These are phyloP conservation scores for Galago senegalensis DNA, from an alignment of 2,797 vertebrate species.

Conservation along the genomic window DNA sequence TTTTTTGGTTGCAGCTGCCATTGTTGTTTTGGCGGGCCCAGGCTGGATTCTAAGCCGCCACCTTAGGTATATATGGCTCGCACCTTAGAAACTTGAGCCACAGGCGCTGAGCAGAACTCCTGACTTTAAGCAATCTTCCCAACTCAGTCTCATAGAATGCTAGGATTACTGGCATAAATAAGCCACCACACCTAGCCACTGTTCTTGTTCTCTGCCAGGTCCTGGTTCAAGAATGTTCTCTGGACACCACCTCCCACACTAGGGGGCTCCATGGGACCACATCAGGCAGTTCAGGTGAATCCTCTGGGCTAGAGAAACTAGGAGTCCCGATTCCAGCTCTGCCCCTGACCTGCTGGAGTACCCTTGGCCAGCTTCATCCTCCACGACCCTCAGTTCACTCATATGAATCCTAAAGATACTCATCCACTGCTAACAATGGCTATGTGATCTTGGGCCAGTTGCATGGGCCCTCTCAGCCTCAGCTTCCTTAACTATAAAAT, in stretches of 20 bases:
- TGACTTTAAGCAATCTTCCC: too few relatives aligned
- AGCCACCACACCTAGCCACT: too few relatives aligned
- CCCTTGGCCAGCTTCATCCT: neutral
- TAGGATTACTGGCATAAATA: too few relatives aligned
- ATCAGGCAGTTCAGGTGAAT: neutral
- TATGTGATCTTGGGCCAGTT: neutral
- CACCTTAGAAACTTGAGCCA: too few relatives aligned
- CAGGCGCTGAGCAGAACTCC: too few relatives aligned
- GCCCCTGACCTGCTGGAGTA: neutral
- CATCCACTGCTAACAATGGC: neutral
- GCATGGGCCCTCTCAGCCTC: neutral
- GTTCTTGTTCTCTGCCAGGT: neutral
- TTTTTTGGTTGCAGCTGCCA: too few relatives aligned
- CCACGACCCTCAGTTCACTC: neutral
- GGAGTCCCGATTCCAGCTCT: neutral
- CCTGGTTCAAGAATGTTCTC: slow-evolving; percentile 42
- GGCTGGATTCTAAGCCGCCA: too few relatives aligned
- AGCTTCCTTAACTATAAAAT: slow-evolving; percentile 18
- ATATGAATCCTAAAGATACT: neutral
- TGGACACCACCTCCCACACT: neutral
- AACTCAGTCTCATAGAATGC: too few relatives aligned
- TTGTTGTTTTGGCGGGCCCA: too few relatives aligned
- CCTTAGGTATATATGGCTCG: too few relatives aligned
- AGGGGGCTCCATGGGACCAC: neutral
- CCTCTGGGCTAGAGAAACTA: neutral